A percentile compares a stretch with the other conserved stretches of the same genome.
Conservation (phyloP, 2,797 vertebrate species). For the Schizopygopsis pylzovi region DNA sequence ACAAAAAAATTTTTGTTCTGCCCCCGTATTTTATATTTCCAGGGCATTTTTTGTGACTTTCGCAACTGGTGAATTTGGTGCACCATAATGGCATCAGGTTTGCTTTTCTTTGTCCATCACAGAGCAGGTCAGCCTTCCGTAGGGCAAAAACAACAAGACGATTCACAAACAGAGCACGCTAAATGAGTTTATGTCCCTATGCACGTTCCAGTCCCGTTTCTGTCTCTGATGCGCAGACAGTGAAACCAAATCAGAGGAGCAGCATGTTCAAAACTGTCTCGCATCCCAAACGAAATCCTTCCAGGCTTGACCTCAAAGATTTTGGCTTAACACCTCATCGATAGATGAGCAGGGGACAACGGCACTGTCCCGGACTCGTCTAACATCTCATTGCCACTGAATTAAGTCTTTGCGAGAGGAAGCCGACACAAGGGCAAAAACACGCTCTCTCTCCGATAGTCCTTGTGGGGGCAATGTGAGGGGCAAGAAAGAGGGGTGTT, state of each 20-base stretch:
- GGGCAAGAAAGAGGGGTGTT: constrained; percentile 53
- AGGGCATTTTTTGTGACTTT: constrained; percentile 1
- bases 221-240: constrained; percentile 41
- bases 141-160: constrained; percentile 29
- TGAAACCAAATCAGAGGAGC: constrained; percentile 42
- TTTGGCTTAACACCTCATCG: constrained; percentile 40
- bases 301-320: constrained; percentile 26
- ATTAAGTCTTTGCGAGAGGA: constrained; percentile 43
- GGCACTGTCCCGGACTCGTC: constrained; percentile 24
- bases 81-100: constrained; percentile 14
- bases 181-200: constrained; percentile 37
- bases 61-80: neutral
- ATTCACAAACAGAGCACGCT: constrained; percentile 23
- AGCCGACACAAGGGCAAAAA: constrained; percentile 35
- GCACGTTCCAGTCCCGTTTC: constrained; percentile 38
- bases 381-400: constrained; percentile 18
- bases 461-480: constrained; percentile 36
- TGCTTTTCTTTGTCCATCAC: constrained; percentile 9
- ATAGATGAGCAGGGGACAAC: constrained; percentile 35
- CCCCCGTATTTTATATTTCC: constrained; percentile 4
- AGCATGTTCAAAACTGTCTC: constrained; percentile 18
- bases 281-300: constrained; percentile 16
- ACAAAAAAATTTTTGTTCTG: neutral
- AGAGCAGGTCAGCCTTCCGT: neutral
- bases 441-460: constrained; percentile 39